Percentiles rank a stretch among this genome's conserved stretches.
These are phyloP conservation scores for Clunio marinus DNA, from an alignment of 2,888 invertebrate genomes.

Conservation along the genomic window DNA sequence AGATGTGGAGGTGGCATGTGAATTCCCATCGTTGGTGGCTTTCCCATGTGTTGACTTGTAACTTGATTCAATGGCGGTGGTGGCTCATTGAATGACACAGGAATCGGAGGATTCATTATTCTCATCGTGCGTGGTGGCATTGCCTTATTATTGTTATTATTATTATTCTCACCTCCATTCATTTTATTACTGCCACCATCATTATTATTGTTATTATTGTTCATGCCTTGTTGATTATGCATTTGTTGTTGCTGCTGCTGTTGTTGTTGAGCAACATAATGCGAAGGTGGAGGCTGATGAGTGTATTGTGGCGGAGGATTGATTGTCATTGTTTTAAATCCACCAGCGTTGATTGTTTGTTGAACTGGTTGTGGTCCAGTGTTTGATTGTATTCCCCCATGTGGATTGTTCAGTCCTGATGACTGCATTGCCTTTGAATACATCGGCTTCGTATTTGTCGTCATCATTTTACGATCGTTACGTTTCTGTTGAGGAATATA, in stretches of 20 bases:
- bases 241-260: conserved; percentile 44
- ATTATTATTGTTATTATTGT: too few species aligned
- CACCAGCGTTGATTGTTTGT: conserved; percentile 37
- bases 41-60: conserved; percentile 44
- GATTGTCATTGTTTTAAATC: conserved; percentile 41
- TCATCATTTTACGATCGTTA: conserved; percentile 11
- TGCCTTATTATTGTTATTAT: conserved; percentile 23
- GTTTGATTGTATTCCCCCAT: conserved; percentile 13
- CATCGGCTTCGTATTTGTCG: conserved; percentile 5
- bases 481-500: conserved; percentile 36
- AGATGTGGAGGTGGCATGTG: conserved; percentile 40
- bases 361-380: conserved; percentile 15
- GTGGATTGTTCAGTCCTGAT: neutral
- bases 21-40: conserved; percentile 44
- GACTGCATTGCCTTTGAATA: conserved; percentile 27
- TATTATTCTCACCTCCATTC: conserved; percentile 26
- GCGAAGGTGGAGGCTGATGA: conserved; percentile 41
- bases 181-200: conserved; percentile 17
- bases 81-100: conserved; percentile 36
- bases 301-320: conserved; percentile 43
- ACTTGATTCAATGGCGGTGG: conserved; percentile 40
- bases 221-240: conserved; percentile 34
- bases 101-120: conserved; percentile 34
- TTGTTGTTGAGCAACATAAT: conserved; percentile 43
- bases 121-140: conserved; percentile 29